Evolutionary conservation across 2,797 vertebrate species (phyloP).

Genomic region (Esox lucius): DNA sequence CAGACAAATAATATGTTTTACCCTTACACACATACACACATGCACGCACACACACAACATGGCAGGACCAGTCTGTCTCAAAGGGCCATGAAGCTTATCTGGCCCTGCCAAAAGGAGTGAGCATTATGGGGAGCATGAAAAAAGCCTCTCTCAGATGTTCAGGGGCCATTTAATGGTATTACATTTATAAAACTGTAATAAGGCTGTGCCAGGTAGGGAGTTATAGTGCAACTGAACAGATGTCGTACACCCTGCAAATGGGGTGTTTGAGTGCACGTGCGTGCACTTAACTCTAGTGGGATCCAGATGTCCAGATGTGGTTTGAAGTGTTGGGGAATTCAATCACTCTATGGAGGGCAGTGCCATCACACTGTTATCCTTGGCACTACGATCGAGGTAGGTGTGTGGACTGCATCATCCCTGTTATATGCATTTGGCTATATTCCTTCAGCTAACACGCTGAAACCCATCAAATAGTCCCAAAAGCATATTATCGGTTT

Average conservation of each 20-base stretch:
- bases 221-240: slow-evolving; percentile 54
- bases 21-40: neutral
- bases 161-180: slow-evolving; percentile 62
- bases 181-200: slow-evolving; percentile 69
- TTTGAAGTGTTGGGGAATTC: slow-evolving; percentile 27
- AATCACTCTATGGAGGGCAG: slow-evolving; percentile 31
- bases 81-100: slow-evolving; percentile 17
- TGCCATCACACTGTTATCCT: slow-evolving; percentile 29
- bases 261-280: slow-evolving; percentile 36
- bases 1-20: slow-evolving; percentile 56
- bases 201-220: slow-evolving; percentile 48
- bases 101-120: slow-evolving; percentile 51
- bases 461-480: neutral
- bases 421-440: neutral
- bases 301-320: slow-evolving; percentile 33
- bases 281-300: slow-evolving; percentile 17
- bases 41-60: slow-evolving; percentile 13
- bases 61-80: slow-evolving; percentile 47
- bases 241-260: slow-evolving; percentile 56
- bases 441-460: neutral
- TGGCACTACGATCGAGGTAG: slow-evolving; percentile 16
- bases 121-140: slow-evolving; percentile 40
- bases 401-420: neutral
- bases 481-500: too few relatives aligned
- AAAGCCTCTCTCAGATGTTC: slow-evolving; percentile 53